phyloP scores from a whole-genome alignment of 2,797 vertebrate species.

The Benthosema pterotum region DNA sequence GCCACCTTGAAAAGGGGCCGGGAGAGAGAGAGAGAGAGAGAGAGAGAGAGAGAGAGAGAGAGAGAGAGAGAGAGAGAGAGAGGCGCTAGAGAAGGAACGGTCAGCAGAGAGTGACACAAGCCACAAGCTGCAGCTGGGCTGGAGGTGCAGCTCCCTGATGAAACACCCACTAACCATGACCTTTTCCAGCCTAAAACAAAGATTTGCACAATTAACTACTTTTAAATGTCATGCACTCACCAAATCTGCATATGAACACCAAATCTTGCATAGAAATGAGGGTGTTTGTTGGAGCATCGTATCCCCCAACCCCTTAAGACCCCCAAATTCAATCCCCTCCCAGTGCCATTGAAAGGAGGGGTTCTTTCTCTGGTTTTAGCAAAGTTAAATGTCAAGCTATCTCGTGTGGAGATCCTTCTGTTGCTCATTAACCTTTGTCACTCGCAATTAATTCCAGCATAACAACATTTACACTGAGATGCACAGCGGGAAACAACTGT shows the following conservation, averaged over 20 bases:
- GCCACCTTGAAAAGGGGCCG: constrained; percentile 69
- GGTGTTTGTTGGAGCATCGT: constrained; percentile 60
- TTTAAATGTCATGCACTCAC: constrained; percentile 84
- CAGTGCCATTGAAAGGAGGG: constrained; percentile 52
- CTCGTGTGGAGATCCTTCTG: constrained; percentile 72
- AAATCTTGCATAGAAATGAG: constrained; percentile 77
- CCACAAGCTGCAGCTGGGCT: constrained; percentile 58
- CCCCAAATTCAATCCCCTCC: constrained; percentile 20
- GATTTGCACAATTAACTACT: constrained; percentile 87
- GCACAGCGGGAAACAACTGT: constrained; percentile 36
- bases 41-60: no score
- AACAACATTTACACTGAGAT: constrained; percentile 68
- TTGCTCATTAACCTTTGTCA: constrained; percentile 83
- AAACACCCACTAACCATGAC: constrained; percentile 77
- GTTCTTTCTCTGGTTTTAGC: constrained; percentile 57
- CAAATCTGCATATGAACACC: constrained; percentile 79
- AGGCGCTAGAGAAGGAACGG: no score
- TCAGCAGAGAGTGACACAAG: constrained; percentile 65
- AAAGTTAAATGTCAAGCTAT: constrained; percentile 80
- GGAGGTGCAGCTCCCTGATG: constrained; percentile 61
- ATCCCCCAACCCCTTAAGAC: constrained; percentile 50
- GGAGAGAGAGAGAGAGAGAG: no score
- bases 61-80: no score
- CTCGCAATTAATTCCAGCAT: constrained; percentile 74
- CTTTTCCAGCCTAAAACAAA: constrained; percentile 85